Percentiles rank a stretch among this genome's conserved stretches.
Evolutionary conservation across 2,113 vertebrate genomes (phyloP).

Genomic region (Hassar affinis): DNA sequence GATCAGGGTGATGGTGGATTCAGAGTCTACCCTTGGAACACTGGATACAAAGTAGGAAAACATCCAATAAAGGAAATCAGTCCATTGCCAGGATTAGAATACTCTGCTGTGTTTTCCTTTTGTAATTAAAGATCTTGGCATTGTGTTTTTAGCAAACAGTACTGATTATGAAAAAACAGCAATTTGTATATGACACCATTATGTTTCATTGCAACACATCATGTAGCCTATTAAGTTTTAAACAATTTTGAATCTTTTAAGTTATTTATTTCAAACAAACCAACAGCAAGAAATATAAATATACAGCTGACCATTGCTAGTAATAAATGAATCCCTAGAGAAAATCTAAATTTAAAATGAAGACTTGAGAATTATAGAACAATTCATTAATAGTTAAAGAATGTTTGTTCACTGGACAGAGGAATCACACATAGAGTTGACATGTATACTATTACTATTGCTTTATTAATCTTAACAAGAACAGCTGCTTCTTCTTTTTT

Average conservation of each 20-base stretch:
- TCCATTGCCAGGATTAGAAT: neutral
- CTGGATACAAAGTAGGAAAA: neutral
- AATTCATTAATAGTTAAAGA: neutral
- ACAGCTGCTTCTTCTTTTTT: neutral
- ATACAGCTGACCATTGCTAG: neutral
- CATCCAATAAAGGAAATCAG: neutral
- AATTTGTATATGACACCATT: neutral
- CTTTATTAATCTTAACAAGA: neutral
- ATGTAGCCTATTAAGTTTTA: neutral
- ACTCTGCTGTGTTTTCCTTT: neutral
- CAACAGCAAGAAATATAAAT: neutral
- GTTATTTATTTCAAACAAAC: neutral
- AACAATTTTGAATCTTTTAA: neutral
- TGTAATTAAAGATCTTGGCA: neutral
- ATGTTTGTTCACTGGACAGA: neutral
- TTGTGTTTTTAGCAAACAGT: constrained; percentile 1
- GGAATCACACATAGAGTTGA: neutral
- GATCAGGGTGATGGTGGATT: neutral
- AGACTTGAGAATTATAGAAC: neutral
- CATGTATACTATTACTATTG: neutral
- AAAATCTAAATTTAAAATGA: neutral
- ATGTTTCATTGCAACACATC: neutral
- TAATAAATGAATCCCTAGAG: neutral
- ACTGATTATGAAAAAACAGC: neutral
- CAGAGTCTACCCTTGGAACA: neutral